phyloP scores from a whole-genome alignment of 2,113 vertebrate genomes.

The Lepus americanus region DNA sequence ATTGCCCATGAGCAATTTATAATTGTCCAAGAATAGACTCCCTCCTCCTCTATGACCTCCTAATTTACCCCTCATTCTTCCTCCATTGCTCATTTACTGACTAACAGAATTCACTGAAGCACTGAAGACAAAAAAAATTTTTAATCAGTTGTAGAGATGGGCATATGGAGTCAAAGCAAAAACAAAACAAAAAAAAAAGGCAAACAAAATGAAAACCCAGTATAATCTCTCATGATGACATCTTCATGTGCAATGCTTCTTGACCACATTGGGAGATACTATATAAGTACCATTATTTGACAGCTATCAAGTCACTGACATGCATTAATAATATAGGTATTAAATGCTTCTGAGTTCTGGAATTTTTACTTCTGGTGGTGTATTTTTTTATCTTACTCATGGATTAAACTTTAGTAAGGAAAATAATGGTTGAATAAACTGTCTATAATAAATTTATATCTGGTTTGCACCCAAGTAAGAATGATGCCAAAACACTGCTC shows the following conservation, averaged over 20 bases:
- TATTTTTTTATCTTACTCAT: background rate
- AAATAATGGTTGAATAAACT: constrained; percentile 31
- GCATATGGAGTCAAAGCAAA: constrained; percentile 2
- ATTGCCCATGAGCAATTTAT: constrained; percentile 48
- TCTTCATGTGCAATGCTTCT: background rate
- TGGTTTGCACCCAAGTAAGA: background rate
- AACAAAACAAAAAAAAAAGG: background rate
- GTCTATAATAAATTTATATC: background rate
- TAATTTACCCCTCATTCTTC: constrained; percentile 33
- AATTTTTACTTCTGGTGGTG: background rate
- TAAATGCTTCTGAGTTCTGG: background rate
- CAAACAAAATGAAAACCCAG: background rate
- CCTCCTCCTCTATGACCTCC: background rate
- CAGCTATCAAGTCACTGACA: background rate
- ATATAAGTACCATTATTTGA: background rate
- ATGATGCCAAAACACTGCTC: constrained; percentile 3
- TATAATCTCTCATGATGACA: background rate
- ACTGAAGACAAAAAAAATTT: constrained; percentile 16
- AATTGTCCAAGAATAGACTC: constrained; percentile 56
- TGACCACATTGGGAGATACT: background rate
- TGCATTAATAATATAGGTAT: background rate
- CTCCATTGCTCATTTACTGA: background rate
- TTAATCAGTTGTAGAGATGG: background rate
- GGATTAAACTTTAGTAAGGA: background rate
- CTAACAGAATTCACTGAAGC: background rate